Evolutionary conservation across 2,888 invertebrate species (phyloP), one percentile per base, ranked within the genome.

Genomic region (Tupiocoris notatus): DNA sequence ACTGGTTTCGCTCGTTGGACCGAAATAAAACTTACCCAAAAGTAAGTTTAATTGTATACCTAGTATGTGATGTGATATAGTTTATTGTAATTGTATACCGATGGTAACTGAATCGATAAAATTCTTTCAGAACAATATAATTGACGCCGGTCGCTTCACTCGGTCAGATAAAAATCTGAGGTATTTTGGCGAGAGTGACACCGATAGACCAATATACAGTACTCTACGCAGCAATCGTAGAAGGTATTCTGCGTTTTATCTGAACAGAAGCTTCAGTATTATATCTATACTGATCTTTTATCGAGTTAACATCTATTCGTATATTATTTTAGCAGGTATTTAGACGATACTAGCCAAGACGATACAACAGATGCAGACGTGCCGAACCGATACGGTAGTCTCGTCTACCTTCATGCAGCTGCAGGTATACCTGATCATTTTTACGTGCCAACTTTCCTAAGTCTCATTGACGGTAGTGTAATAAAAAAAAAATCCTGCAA

Each of bases 331-430:
- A 73, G 73, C 39, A 61, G 63, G 39, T 73, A 73, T 62, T 20
- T 62, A 54, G 73, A 73, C 63, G 73, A 73, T 21, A 73, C 73
- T 61, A 73, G 73, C 39, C 73, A 73, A 62, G 75, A 65, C 21
- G 64, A 75, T 23, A 65, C 75, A 24, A 75, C 75, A 2, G 75
- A 75, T 57, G 65, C 24, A 2, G 65, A 64, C 23, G 75, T 58
- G 21, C 58, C 75, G 0, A 65, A 64, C n/a, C 20, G 65, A 57
- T 75, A 75, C 18, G 75, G 65, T 7, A 75, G 75, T 24, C 75
- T 75, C 57, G 75, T 75, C 1, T 75, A 75, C 22, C 65, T 75
- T 22, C 75, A 75, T 21, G 75, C 75, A 57, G 65, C 75, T 57
- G 65, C 73, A 25, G 73, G 73, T 73, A n/a, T n/a, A n/a, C n/a